Evolutionary conservation across 2,797 vertebrate species (phyloP), one percentile per base, ranked within the genome.

Genomic region (Catamblyrhynchus diadema): DNA sequence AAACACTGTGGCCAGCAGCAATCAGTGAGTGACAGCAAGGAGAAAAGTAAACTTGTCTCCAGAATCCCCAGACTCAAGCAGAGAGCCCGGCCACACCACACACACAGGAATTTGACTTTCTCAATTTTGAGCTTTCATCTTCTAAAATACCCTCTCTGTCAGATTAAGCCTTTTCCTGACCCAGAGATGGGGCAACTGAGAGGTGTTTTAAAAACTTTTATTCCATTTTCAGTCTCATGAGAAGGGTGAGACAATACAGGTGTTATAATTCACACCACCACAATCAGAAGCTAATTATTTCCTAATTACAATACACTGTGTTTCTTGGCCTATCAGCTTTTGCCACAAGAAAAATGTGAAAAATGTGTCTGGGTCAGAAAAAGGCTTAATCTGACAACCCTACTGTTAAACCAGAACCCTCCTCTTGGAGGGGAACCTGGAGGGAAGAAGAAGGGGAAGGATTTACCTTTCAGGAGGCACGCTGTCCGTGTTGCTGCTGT

Each of bases 401-500:
- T 11, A 6, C 9, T 6, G 27, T 48, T 71, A 18, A 62, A 65
- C 15, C 21, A 47, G 37, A 79, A 23, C 10, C 16, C 32, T 79
- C 11, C 13, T 8, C 37, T 21, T 4, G 24, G 27, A 16, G 42
- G 65, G n/a, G 15, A 60, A 39, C 37, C 19, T 0, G 4, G 16
- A 35, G 22, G 48, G 21, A 44, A 37, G 77, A 42, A 28, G 42
- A 56, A 32, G 27, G 21, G 15, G 14, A 22, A 41, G 27, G 8
- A 23, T 96, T 67, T 97, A 99, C 99, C 99, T 99, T 98, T 99
- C 99, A 72, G 99, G 98, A 95, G 99, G 98, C 97, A 98, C 96
- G 93, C 91, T 99, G 97, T 99, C 99, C 7, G 99, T 99, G 98
- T 99, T 99, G 98, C 99, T 99, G 98, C 99, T 99, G 97, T 99